phyloP scores from a whole-genome alignment of 2,113 vertebrate species.

The Calyptomena viridis region DNA sequence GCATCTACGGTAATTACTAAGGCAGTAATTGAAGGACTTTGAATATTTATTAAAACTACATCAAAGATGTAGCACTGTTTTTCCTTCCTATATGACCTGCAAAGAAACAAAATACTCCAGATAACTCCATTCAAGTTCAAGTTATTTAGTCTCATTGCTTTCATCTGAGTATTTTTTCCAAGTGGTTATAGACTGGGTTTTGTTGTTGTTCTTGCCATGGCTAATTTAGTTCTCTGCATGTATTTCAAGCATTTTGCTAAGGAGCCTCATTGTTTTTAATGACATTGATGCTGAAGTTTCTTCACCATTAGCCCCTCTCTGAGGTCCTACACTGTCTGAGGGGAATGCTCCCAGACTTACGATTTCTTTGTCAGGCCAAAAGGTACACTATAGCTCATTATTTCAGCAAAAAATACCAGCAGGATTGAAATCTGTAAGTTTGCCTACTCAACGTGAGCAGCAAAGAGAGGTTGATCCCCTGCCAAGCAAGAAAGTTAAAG shows the following conservation, averaged over 20 bases:
- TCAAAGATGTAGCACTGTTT: neutral
- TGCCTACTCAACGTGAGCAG: neutral
- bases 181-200: neutral
- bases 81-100: neutral
- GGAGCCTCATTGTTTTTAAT: neutral
- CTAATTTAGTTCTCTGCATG: conserved; percentile 32
- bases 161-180: neutral
- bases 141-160: neutral
- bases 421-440: neutral
- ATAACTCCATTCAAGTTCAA: neutral
- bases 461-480: neutral
- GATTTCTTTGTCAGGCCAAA: neutral
- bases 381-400: neutral
- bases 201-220: neutral
- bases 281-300: neutral
- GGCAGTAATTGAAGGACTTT: conserved; percentile 13
- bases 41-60: conserved; percentile 52
- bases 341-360: neutral
- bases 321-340: neutral
- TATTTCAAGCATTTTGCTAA: conserved; percentile 19
- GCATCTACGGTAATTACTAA: conserved; percentile 32
- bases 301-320: neutral
- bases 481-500: neutral
- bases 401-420: neutral
- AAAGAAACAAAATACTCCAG: neutral